A percentile compares a stretch with the other conserved stretches of the same genome.
These are phyloP conservation scores for Phoxinus dragarum DNA, from an alignment of 2,797 vertebrate genomes.

Conservation along the genomic window DNA sequence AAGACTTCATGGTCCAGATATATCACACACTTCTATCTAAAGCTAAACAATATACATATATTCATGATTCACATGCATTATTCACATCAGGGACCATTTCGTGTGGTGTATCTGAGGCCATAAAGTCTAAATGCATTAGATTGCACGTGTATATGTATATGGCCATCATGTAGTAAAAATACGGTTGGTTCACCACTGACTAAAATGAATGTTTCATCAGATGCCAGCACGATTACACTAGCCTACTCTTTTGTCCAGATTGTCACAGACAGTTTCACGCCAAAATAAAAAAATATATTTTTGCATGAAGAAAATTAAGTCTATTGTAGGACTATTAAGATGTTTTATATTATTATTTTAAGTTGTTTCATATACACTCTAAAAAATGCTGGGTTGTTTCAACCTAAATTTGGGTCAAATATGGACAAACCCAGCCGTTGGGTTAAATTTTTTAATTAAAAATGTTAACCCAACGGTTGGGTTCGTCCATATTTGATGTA, in stretches of 20 bases:
- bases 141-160: not conserved
- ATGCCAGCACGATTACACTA: not conserved
- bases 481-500: too few species aligned
- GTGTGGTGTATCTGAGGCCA: not conserved
- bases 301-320: not conserved
- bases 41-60: conserved; percentile 30
- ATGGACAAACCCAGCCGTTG: too few species aligned
- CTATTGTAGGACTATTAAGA: too few species aligned
- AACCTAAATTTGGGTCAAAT: too few species aligned
- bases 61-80: conserved; percentile 44
- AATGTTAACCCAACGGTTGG: too few species aligned
- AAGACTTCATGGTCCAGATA: conserved; percentile 29
- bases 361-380: not conserved
- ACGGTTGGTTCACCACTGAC: not conserved
- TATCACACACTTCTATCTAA: conserved; percentile 30
- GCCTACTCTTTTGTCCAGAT: not conserved
- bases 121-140: conserved; percentile 31
- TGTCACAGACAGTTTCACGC: not conserved
- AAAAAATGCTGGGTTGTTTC: too few species aligned
- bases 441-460: too few species aligned
- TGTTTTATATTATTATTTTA: not conserved
- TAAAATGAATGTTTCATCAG: conserved; percentile 12
- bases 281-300: not conserved
- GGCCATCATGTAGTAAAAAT: conserved; percentile 12
- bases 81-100: conserved; percentile 24